phyloP scores from a whole-genome alignment of 1,140 invertebrate species.

The Zaprionus nigranus region DNA sequence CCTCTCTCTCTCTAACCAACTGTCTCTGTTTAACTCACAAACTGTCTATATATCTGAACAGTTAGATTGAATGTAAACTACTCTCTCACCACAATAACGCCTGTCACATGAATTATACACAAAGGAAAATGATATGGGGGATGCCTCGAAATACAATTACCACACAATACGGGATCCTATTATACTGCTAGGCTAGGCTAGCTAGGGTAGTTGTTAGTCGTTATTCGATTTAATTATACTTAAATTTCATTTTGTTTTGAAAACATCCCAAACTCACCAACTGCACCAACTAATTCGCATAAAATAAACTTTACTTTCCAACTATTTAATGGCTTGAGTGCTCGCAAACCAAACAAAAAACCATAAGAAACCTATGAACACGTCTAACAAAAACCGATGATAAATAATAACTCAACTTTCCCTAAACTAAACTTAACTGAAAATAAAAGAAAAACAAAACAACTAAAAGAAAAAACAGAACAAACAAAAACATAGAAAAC shows the following conservation, averaged over 20 bases:
- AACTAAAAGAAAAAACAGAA: constrained; percentile 25
- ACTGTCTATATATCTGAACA: background rate
- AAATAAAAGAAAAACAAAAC: constrained; percentile 20
- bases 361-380: constrained; percentile 52
- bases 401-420: constrained; percentile 29
- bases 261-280: constrained; percentile 60
- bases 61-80: constrained; percentile 3
- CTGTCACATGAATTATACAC: background rate
- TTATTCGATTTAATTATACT: constrained; percentile 22
- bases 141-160: background rate
- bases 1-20: background rate
- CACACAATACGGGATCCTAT: background rate
- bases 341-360: constrained; percentile 2
- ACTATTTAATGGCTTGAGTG: constrained; percentile 59
- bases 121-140: background rate
- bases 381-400: constrained; percentile 47
- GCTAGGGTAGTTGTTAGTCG: constrained; percentile 4
- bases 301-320: constrained; percentile 38
- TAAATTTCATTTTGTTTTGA: constrained; percentile 36
- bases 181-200: constrained; percentile 2
- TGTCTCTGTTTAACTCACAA: constrained; percentile 8
- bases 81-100: constrained; percentile 4
- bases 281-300: constrained; percentile 63
- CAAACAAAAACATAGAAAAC: constrained; percentile 50
- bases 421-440: constrained; percentile 22